Evolutionary conservation across 2,797 vertebrate species (phyloP).

Genomic region (Vultur gryphus): DNA sequence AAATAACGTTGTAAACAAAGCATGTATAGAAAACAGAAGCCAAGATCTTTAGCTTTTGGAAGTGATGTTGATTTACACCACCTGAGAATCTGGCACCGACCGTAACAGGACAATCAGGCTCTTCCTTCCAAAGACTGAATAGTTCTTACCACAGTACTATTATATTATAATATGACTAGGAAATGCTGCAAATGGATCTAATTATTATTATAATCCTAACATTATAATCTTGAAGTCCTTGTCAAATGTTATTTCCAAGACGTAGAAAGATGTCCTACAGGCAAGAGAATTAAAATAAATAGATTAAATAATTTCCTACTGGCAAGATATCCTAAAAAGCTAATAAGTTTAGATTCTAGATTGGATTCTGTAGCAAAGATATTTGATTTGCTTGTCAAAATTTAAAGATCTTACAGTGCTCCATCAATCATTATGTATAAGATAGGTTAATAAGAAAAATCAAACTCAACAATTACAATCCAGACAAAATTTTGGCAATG

Average conservation of each 20-base stretch:
- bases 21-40: neutral
- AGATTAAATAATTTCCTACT: constrained; percentile 75
- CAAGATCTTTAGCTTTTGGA: neutral
- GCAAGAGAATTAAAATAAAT: constrained; percentile 71
- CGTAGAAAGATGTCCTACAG: constrained; percentile 69
- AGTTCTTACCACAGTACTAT: constrained; percentile 1
- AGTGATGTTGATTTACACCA: neutral
- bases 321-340: constrained; percentile 62
- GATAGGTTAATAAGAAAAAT: neutral
- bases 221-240: constrained; percentile 61
- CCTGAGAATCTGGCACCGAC: neutral
- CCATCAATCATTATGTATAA: constrained; percentile 31
- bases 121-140: constrained; percentile 13
- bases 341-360: constrained; percentile 67
- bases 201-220: constrained; percentile 66
- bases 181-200: constrained; percentile 66
- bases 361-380: constrained; percentile 51
- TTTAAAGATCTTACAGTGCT: constrained; percentile 34
- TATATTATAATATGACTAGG: constrained; percentile 64
- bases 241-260: constrained; percentile 70
- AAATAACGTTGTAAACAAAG: neutral
- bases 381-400: constrained; percentile 62
- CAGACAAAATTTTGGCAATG: neutral
- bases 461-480: neutral
- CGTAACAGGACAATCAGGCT: neutral